Conservation (phyloP, 2,113 vertebrate species). For the Odocoileus hemionus region DNA sequence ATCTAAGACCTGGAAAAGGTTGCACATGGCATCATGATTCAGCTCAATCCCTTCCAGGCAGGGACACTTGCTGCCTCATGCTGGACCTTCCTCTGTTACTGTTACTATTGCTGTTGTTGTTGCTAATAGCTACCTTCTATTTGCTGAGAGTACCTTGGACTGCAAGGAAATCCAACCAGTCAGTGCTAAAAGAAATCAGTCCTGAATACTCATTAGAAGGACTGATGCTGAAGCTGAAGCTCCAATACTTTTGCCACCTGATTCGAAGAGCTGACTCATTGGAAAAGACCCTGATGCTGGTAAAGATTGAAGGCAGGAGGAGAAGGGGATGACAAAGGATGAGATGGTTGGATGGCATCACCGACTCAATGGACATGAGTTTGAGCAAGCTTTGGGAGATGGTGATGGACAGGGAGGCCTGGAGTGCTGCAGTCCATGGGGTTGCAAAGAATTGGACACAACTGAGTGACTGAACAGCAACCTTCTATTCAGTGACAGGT, state of each 20-base stretch:
- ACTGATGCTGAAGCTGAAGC: background rate
- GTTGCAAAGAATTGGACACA: background rate
- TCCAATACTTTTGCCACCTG: background rate
- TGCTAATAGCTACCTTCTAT: background rate
- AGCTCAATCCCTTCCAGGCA: background rate
- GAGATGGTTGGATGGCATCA: background rate
- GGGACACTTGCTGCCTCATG: background rate
- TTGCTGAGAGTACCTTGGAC: background rate
- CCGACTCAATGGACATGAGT: rapidly evolving
- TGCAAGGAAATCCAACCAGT: background rate
- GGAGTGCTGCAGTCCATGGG: background rate
- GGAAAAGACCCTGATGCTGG: background rate
- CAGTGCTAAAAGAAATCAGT: background rate
- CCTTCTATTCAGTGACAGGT: background rate
- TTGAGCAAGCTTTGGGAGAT: background rate
- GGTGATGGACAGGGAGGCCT: background rate
- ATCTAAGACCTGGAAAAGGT: background rate
- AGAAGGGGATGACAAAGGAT: background rate
- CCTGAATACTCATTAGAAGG: background rate
- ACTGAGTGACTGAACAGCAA: background rate
- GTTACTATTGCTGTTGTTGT: background rate
- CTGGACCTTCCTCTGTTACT: background rate
- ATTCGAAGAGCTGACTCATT: background rate
- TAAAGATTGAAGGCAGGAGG: background rate
- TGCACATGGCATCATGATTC: rapidly evolving